Evolutionary conservation across 2,113 vertebrate genomes (phyloP).

Genomic region (Plectropomus leopardus): DNA sequence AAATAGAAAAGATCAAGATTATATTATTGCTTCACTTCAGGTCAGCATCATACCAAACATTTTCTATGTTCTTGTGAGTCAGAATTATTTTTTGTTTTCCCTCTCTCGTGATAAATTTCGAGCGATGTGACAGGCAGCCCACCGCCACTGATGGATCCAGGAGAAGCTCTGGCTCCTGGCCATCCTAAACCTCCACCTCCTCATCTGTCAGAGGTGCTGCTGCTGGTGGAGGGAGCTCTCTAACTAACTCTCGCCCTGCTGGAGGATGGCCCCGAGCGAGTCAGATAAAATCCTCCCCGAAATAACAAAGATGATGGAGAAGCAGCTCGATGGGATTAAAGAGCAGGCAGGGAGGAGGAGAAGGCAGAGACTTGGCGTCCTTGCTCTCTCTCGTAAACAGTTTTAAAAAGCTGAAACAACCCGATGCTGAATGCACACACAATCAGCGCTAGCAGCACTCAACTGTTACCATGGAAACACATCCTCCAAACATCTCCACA

Average conservation of each 20-base stretch:
- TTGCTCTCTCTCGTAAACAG: conserved; percentile 11
- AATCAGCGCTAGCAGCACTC: conserved; percentile 5
- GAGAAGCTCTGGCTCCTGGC: conserved; percentile 48
- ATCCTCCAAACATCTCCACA: conserved; percentile 27
- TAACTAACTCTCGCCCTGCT: conserved; percentile 2
- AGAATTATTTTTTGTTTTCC: not conserved
- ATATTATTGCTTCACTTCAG: too few relatives aligned
- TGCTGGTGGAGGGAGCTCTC: not conserved
- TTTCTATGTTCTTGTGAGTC: not conserved
- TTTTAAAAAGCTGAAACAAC: conserved; percentile 34
- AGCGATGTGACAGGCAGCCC: conserved; percentile 27
- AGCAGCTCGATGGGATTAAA: conserved; percentile 39
- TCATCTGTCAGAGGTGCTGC: conserved; percentile 45
- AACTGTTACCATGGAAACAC: conserved; percentile 50
- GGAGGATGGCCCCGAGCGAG: conserved; percentile 1
- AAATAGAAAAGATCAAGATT: too few relatives aligned
- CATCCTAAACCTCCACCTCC: conserved; percentile 58
- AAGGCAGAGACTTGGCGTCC: not conserved
- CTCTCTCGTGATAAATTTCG: not conserved
- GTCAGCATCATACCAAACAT: not conserved
- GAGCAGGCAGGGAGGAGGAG: conserved; percentile 11
- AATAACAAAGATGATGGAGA: conserved; percentile 16
- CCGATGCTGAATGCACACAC: not conserved
- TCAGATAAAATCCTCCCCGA: not conserved
- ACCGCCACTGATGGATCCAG: conserved; percentile 23